Evolutionary conservation across 2,113 vertebrate species (phyloP).

Genomic region (Istiophorus platypterus): DNA sequence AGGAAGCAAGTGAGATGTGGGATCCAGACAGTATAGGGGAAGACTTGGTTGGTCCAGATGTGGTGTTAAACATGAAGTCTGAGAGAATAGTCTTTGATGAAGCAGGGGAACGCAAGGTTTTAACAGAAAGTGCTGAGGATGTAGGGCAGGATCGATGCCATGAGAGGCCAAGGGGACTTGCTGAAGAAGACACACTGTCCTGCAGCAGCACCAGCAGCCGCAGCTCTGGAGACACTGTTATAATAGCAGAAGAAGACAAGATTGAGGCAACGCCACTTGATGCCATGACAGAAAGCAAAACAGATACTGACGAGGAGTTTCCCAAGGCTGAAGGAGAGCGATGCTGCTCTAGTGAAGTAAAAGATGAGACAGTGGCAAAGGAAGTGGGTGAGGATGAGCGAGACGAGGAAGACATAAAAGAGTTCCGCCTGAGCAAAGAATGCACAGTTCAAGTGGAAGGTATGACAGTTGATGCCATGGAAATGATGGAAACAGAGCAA

Average conservation of each 20-base stretch:
- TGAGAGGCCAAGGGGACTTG: not conserved
- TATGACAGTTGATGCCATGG: not conserved
- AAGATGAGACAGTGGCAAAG: conserved; percentile 16
- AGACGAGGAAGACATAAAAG: not conserved
- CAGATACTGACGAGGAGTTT: not conserved
- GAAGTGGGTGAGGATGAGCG: not conserved
- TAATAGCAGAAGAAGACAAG: conserved; percentile 61
- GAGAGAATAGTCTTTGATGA: conserved; percentile 13
- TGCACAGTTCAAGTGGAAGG: not conserved
- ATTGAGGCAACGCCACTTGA: conserved; percentile 20
- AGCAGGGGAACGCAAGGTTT: conserved; percentile 2
- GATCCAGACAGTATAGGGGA: conserved; percentile 63
- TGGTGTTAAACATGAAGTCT: not conserved
- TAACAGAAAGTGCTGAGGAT: conserved; percentile 5
- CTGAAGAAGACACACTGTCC: conserved; percentile 71
- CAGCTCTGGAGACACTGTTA: conserved; percentile 81
- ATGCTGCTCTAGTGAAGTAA: conserved; percentile 23
- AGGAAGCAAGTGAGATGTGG: conserved; percentile 76
- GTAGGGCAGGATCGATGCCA: conserved; percentile 4
- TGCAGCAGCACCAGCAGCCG: conserved; percentile 86
- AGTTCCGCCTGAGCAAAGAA: not conserved
- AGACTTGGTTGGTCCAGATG: conserved; percentile 1
- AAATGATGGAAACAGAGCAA: conserved; percentile 1
- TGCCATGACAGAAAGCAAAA: conserved; percentile 31
- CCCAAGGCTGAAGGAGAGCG: conserved; percentile 3